A percentile compares a stretch with the other conserved stretches of the same genome.
phyloP scores from a whole-genome alignment of 53 echinoderm and acorn worm genomes.

The Crossaster papposus region DNA sequence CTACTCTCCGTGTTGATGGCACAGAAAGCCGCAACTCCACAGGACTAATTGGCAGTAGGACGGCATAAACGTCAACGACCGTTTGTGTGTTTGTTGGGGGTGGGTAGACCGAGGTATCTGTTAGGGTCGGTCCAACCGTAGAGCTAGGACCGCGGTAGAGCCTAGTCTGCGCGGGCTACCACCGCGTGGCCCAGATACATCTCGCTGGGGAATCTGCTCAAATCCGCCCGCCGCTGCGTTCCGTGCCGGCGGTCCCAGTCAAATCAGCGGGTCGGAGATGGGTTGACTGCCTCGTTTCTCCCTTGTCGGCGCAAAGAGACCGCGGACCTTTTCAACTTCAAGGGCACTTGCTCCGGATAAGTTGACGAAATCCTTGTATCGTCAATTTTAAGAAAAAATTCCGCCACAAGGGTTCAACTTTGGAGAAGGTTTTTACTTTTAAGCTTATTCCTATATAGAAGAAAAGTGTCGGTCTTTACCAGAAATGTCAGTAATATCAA shows the following conservation, averaged over 20 bases:
- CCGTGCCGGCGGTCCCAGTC: conserved; percentile 37
- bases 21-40: background rate
- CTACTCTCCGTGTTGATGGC: conserved; percentile 3
- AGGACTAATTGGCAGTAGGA: background rate
- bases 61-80: conserved; percentile 15
- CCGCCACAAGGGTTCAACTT: no score
- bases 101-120: background rate
- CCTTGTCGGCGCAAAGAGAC: background rate
- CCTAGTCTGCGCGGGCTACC: conserved; percentile 5
- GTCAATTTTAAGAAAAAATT: no score
- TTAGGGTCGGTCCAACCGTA: background rate
- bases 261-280: conserved; percentile 38
- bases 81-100: background rate
- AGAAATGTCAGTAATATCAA: no score
- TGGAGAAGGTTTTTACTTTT: no score
- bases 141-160: conserved; percentile 3
- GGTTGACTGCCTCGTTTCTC: background rate
- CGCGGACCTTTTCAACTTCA: background rate
- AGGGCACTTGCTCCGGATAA: background rate
- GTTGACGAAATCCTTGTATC: background rate
- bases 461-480: no score
- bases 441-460: no score
- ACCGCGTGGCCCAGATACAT: conserved; percentile 51
- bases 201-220: conserved; percentile 15
- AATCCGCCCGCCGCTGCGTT: conserved; percentile 33